These are phyloP conservation scores for Leptodactylus fallax DNA, from an alignment of 2,797 vertebrate species.

Conservation along the genomic window DNA sequence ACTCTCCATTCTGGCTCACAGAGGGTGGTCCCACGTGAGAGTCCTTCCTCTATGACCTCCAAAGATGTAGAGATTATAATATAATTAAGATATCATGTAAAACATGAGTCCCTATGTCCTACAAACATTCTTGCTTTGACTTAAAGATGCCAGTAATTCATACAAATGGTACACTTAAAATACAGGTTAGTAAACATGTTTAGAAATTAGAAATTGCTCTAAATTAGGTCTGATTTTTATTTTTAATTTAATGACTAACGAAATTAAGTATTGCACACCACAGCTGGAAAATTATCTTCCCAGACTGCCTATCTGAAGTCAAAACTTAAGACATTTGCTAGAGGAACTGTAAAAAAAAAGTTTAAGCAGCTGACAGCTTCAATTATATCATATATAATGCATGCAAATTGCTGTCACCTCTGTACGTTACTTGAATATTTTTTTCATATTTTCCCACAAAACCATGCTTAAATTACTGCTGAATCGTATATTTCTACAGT, in stretches of 20 bases:
- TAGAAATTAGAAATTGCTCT: conserved; percentile 10
- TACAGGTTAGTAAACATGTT: not conserved
- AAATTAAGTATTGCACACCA: not conserved
- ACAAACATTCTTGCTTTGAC: not conserved
- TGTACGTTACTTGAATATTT: not conserved
- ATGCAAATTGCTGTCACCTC: conserved; percentile 48
- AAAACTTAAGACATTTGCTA: conserved; percentile 35
- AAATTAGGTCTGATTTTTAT: conserved; percentile 18
- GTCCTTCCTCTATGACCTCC: not conserved
- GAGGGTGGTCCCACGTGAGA: no score
- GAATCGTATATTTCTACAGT: conserved; percentile 6
- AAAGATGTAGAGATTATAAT: no score
- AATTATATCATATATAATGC: conserved; percentile 43
- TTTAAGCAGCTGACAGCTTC: conserved; percentile 42
- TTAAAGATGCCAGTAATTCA: not conserved
- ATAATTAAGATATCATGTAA: no score
- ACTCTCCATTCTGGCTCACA: not conserved
- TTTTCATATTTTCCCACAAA: conserved; percentile 2
- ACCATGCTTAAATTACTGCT: conserved; percentile 7
- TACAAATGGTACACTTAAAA: not conserved
- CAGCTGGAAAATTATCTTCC: conserved; percentile 29
- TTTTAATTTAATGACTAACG: conserved; percentile 36
- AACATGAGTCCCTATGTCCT: not conserved
- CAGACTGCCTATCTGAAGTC: conserved; percentile 22
- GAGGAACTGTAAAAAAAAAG: conserved; percentile 25